phyloP scores from a whole-genome alignment of 1,140 invertebrate species.

The Drosophila elegans region DNA sequence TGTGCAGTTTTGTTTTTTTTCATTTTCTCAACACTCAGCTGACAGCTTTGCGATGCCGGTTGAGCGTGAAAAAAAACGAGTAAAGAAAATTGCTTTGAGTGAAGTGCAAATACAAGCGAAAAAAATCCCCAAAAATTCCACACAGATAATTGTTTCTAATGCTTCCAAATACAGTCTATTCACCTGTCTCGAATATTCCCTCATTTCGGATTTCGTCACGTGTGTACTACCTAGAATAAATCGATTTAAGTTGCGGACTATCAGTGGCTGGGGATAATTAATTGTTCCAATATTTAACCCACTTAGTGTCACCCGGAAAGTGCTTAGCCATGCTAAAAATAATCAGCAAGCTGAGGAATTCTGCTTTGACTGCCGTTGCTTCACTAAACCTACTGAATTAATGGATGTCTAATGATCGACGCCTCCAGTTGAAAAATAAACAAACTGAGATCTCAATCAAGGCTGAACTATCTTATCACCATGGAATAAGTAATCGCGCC shows the following conservation, averaged over 20 bases:
- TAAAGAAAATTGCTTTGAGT: slow-evolving; percentile 36
- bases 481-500: slow-evolving; percentile 4
- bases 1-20: slow-evolving; percentile 53
- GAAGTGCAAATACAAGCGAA: slow-evolving; percentile 44
- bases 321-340: slow-evolving; percentile 5
- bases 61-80: slow-evolving; percentile 35
- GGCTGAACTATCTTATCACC: slow-evolving; percentile 32
- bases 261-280: slow-evolving; percentile 32
- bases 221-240: slow-evolving; percentile 11
- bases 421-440: slow-evolving; percentile 16
- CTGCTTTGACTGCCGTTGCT: background rate
- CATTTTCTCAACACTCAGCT: slow-evolving; percentile 22
- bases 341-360: slow-evolving; percentile 8
- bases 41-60: slow-evolving; percentile 37
- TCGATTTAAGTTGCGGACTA: background rate
- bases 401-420: slow-evolving; percentile 26
- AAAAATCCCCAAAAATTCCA: slow-evolving; percentile 36
- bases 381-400: slow-evolving; percentile 17
- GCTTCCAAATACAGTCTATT: background rate
- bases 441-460: slow-evolving; percentile 37
- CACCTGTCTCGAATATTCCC: slow-evolving; percentile 3
- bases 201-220: background rate
- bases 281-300: slow-evolving; percentile 25
- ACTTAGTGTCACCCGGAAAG: slow-evolving; percentile 21
- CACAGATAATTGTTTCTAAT: slow-evolving; percentile 28